Evolutionary conservation across 2,113 vertebrate species (phyloP), one percentile per base, ranked within the genome.

Genomic region (Cyanoderma ruficeps): DNA sequence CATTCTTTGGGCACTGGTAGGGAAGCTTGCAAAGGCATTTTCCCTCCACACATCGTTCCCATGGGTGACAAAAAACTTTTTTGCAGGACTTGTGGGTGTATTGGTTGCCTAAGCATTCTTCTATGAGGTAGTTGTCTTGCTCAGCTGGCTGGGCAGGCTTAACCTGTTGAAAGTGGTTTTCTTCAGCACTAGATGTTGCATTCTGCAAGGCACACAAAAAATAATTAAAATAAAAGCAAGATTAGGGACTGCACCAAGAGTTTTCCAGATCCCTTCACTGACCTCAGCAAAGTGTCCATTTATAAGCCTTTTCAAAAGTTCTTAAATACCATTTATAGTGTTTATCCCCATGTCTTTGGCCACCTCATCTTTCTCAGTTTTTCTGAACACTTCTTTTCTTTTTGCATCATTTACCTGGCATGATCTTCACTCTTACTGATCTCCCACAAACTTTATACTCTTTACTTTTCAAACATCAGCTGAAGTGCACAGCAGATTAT

Each of bases 51-150:
- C 98, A 99, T 53, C 89, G 97, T 95, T 97, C 97, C 98, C 98
- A 99, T 1, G 98, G 98, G 2, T 98, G 96, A 94, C 98, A 99
- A 94, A 99, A 99, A 30, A 98, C 97, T 93, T 98, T 98, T 8
- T 87, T 20, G 42, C 98, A 99, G 44, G 98, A 98, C 42, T 68
- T 95, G 37, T 96, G 91, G 8, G 98, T 99, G 80, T 98, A 97
- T 7, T 96, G 90, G 63, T 98, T 83, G 30, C 42, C 55, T 85
- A 98, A 84, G 87, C 98, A 99, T 77, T 97, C 96, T 88, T 24
- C 5, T 27, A 98, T 96, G 71, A 98, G 64, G 72, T 80, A 55
- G 0, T 1, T 50, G 24, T 91, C 87, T 64, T 90, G 88, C 75
- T 95, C 2, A 57, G 35, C 89, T 83, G 87, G 56, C 42, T 85